Evolutionary conservation across 2,797 vertebrate genomes (phyloP).

Genomic region (Coracias cyanogaster): DNA sequence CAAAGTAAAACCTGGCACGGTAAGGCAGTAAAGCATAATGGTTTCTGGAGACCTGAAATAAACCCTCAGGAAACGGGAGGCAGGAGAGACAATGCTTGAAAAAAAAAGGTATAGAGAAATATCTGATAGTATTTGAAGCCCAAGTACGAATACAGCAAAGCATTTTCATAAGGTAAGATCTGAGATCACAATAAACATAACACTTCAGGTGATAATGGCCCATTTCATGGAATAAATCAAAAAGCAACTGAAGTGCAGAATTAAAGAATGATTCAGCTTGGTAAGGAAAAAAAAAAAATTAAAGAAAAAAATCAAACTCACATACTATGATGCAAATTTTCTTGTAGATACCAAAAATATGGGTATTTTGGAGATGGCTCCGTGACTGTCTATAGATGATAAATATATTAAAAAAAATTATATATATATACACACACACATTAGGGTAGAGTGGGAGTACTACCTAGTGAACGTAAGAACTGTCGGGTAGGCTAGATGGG

Average conservation of each 20-base stretch:
- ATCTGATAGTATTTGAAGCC: neutral
- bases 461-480: slow-evolving; percentile 82
- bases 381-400: neutral
- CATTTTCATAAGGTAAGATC: neutral
- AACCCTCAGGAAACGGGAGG: neutral
- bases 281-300: neutral
- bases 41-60: neutral
- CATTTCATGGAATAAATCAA: neutral
- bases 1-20: neutral
- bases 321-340: neutral
- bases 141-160: neutral
- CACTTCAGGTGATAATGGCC: neutral
- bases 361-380: slow-evolving; percentile 28
- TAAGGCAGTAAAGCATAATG: neutral
- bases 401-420: neutral
- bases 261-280: slow-evolving; percentile 29
- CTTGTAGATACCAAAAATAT: neutral
- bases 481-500: slow-evolving; percentile 84
- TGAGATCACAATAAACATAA: neutral
- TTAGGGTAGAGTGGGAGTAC: slow-evolving; percentile 75
- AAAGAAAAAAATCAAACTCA: neutral
- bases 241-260: slow-evolving; percentile 26
- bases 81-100: neutral
- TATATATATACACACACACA: slow-evolving; percentile 27
- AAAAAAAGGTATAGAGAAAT: neutral